These are phyloP conservation scores for Dipodomys ordii DNA, from an alignment of 2,113 vertebrate species.

Conservation along the genomic window DNA sequence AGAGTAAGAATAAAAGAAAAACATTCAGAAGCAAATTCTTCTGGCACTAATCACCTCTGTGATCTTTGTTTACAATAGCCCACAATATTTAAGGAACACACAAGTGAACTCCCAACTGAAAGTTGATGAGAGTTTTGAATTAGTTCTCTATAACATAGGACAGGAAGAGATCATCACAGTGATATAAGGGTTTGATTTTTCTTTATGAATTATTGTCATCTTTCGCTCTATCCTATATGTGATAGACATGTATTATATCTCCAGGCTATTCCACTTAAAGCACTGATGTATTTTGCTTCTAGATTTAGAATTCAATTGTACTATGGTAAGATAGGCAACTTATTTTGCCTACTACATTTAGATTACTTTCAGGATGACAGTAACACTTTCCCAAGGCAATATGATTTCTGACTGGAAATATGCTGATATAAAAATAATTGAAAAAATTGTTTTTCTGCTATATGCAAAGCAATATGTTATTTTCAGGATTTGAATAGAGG, in stretches of 20 bases:
- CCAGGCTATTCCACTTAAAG: conserved; percentile 54
- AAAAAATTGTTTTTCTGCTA: conserved; percentile 31
- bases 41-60: not conserved
- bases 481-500: conserved; percentile 11
- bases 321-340: conserved; percentile 15
- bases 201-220: conserved; percentile 35
- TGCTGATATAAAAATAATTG: conserved; percentile 61
- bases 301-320: conserved; percentile 58
- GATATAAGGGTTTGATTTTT: conserved; percentile 17
- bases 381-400: conserved; percentile 21
- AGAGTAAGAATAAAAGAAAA: conserved; percentile 9
- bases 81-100: not conserved
- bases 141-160: conserved; percentile 51
- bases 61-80: conserved; percentile 34
- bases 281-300: conserved; percentile 37
- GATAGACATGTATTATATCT: conserved; percentile 35
- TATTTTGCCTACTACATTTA: conserved; percentile 42
- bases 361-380: conserved; percentile 25
- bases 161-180: conserved; percentile 42
- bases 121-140: conserved; percentile 46
- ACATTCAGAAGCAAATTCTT: conserved; percentile 5
- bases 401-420: conserved; percentile 54
- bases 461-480: conserved; percentile 58
- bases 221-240: conserved; percentile 24
- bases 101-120: conserved; percentile 43